Base-by-base conservation (phyloP, 2,888 invertebrate species). In the Laspeyria flexula region DNA sequence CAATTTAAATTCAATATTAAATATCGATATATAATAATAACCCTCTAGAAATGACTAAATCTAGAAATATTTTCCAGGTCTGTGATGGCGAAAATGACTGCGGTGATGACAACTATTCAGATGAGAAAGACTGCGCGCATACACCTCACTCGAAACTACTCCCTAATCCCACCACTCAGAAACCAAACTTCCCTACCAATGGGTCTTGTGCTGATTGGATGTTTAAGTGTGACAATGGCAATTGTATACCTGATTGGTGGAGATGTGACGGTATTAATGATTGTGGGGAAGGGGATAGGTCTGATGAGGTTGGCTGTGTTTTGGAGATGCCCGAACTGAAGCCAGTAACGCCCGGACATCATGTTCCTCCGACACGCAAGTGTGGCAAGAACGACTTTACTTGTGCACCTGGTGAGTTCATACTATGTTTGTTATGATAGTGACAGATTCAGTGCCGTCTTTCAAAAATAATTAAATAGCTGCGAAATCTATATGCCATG, bases 191-290 rank as follows among this genome's bases (percentile, higher is more conserved):
- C 81, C 66, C 83, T 45, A 57, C 71, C 57, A 86, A 88, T 62
- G 73, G 74, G 4, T 85, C 93, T 0, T 96, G 96, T 69, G 93
- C 94, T 38, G 95, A 95, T 59, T 96, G 96, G 96, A 96, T 96
- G 96, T 96, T 96, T 76, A 94, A 93, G 64, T 97, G 97, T 71
- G 85, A 91, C 12, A 95, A 95, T 65, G 93, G 86, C 7, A 95
- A 94, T 77, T 96, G 96, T 72, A 92, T 96, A 37, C 96, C 96
- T 0, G 94, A 95, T 59, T 96, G 96, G 95, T 96, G 96, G 97
- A 94, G 96, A 59, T 97, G 97, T 74, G 97, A 97, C 73, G 94
- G 86, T 0, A 95, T 96, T 0, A 93, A 95, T 65, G 97, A 97
- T 70, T 97, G 97, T 62, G 95, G 94, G 0, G 96, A 96, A 56